A percentile compares a stretch with the other conserved stretches of the same genome.
These are phyloP conservation scores for Heliangelus exortis DNA, from an alignment of 2,797 vertebrate genomes.

Conservation along the genomic window DNA sequence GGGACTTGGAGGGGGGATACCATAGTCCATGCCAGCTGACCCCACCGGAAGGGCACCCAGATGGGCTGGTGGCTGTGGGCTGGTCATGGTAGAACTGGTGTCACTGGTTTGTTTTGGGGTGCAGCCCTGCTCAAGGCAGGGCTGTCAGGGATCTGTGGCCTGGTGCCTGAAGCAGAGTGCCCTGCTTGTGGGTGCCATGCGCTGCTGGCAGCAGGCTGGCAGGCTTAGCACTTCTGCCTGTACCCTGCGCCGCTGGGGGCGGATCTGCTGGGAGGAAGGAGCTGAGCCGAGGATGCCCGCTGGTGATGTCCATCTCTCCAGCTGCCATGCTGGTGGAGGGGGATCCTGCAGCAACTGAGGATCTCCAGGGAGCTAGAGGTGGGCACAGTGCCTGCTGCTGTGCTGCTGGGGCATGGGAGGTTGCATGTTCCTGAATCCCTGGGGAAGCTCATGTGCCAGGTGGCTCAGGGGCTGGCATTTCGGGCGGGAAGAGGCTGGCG, in stretches of 20 bases:
- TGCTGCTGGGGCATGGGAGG: neutral
- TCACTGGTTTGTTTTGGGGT: neutral
- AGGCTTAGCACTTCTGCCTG: neutral
- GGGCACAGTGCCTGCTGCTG: neutral
- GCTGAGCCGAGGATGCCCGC: neutral
- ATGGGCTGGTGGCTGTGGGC: neutral
- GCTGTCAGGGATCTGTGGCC: neutral
- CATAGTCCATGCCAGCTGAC: neutral
- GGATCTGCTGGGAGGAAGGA: neutral
- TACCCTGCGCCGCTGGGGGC: neutral
- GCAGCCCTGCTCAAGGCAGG: neutral
- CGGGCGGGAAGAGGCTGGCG: conserved; percentile 25
- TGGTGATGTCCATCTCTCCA: neutral
- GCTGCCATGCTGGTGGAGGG: neutral
- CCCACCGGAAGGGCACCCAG: neutral
- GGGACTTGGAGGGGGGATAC: neutral
- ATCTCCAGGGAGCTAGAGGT: neutral
- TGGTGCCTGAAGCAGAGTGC: neutral
- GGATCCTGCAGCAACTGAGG: neutral
- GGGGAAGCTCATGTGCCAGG: neutral
- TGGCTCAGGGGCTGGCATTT: conserved; percentile 24
- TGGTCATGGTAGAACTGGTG: neutral
- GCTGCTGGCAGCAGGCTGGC: neutral
- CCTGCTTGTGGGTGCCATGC: neutral
- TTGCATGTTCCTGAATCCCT: neutral